Evolutionary conservation across 2,797 vertebrate genomes (phyloP).

Genomic region (Sparus aurata): DNA sequence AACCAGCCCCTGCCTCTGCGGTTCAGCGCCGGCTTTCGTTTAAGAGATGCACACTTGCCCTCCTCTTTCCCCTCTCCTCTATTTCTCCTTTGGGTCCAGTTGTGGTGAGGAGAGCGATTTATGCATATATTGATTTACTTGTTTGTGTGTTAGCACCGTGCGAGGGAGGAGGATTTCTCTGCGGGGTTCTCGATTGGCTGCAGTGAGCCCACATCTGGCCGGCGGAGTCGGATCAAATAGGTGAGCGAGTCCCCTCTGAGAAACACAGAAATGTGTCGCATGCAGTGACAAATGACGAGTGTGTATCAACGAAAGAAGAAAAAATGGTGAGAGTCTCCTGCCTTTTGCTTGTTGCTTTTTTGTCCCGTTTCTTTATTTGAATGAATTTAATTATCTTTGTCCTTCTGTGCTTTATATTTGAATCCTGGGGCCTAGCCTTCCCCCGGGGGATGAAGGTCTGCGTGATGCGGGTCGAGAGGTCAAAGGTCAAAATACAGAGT

Average conservation of each 20-base stretch:
- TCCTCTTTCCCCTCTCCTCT: constrained; percentile 29
- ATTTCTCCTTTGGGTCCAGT: constrained; percentile 71
- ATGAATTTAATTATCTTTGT: constrained; percentile 10
- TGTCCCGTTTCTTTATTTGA: constrained; percentile 9
- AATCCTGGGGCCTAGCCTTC: constrained; percentile 3
- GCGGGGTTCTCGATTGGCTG: constrained; percentile 61
- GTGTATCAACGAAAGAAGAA: constrained; percentile 21
- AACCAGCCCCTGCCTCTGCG: constrained; percentile 15
- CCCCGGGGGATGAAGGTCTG: constrained; percentile 45
- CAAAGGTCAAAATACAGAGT: constrained; percentile 69
- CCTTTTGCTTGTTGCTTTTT: constrained; percentile 7
- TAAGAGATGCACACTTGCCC: constrained; percentile 35
- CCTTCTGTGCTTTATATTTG: constrained; percentile 26
- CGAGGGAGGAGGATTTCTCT: constrained; percentile 64
- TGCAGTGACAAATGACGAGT: constrained; percentile 23
- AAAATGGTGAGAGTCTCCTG: not conserved
- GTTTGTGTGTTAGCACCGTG: constrained; percentile 67
- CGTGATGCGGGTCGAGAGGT: constrained; percentile 51
- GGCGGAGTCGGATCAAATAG: constrained; percentile 36
- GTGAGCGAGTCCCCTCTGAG: constrained; percentile 39
- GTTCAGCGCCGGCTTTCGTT: constrained; percentile 19
- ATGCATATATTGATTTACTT: constrained; percentile 82
- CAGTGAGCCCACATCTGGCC: constrained; percentile 29
- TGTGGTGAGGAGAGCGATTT: constrained; percentile 75
- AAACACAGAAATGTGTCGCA: constrained; percentile 9